Evolutionary conservation across 2,888 invertebrate species (phyloP), one percentile per base, ranked within the genome.

Genomic region (Chrysolina oricalcia): DNA sequence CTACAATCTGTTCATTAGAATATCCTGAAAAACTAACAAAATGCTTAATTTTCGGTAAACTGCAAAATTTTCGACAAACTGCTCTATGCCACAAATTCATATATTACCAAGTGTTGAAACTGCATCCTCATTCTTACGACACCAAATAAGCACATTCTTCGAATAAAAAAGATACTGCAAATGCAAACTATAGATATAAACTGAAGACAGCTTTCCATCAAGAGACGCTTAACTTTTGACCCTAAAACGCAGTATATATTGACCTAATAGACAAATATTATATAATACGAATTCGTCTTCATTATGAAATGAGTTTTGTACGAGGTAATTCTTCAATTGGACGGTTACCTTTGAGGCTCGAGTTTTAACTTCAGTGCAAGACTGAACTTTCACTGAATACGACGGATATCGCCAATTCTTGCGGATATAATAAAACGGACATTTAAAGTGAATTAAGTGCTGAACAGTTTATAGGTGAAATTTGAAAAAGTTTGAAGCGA

Each of bases 371-470:
- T 73, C 63, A 73, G 73, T 73, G 53, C 21, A 46, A 50, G 69
- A 19, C 69, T n/a, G 64, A 68, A 69, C 73, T 73, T 73, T 73
- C 73, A 73, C 73, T 69, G 69, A 50, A 73, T 73, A 73, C 59
- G 72, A 46, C 27, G 59, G 35, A n/a, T 59, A 35, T 35, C 21
- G 53, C 13, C 2, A 59, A 59, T 59, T 27, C 27, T 4, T 8
- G 50, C 19, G 19, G 19, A 15, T 10, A 1, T 9, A 2, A 23
- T 27, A n/a, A 59, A 59, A 35, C 23, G 59, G 19, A 11, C 27
- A 15, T 35, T 59, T n/a, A 15, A n/a, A 27, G 59, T 59, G 59
- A 59, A 27, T 59, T n/a, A 35, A 35, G 27, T 27, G 59, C n/a
- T 59, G 35, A 59, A 27, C 13, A 56, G 19, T 59, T 27, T 27